Percentiles rank a stretch among this genome's conserved stretches.
These are phyloP conservation scores for Podarcis siculus DNA, from an alignment of 2,797 vertebrate genomes.

Conservation along the genomic window DNA sequence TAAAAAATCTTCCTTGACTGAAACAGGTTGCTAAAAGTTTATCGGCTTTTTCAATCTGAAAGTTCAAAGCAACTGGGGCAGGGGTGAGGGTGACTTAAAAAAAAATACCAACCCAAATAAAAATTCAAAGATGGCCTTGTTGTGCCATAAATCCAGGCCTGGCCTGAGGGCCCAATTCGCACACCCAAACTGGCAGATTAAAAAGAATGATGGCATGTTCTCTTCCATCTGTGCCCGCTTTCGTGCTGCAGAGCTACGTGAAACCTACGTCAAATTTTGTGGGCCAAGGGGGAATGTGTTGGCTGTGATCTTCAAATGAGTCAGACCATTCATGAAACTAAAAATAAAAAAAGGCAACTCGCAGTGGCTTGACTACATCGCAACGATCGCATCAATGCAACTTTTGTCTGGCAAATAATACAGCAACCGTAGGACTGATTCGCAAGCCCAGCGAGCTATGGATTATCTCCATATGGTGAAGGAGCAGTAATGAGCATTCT, in stretches of 20 bases:
- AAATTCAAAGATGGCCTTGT: conserved; percentile 7
- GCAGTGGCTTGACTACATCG: neutral
- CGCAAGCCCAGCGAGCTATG: neutral
- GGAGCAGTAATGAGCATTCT: neutral
- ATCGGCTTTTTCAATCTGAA: conserved; percentile 55
- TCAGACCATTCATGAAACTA: neutral
- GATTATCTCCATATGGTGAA: neutral
- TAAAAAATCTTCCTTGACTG: conserved; percentile 64
- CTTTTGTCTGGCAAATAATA: neutral
- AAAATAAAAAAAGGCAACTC: neutral
- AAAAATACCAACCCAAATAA: neutral
- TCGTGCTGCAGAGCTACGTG: neutral
- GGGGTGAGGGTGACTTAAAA: conserved; percentile 24
- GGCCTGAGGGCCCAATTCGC: neutral
- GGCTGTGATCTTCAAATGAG: neutral
- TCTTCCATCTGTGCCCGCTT: no score
- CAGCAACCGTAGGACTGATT: neutral
- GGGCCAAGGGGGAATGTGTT: neutral
- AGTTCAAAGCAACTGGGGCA: conserved; percentile 40
- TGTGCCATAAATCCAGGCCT: neutral
- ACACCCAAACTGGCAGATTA: neutral
- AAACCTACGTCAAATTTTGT: neutral
- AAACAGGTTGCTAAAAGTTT: conserved; percentile 78
- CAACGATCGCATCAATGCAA: neutral
- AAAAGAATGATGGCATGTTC: neutral